Conservation (phyloP, 2,113 vertebrate genomes). For the Actinemys pallida region DNA sequence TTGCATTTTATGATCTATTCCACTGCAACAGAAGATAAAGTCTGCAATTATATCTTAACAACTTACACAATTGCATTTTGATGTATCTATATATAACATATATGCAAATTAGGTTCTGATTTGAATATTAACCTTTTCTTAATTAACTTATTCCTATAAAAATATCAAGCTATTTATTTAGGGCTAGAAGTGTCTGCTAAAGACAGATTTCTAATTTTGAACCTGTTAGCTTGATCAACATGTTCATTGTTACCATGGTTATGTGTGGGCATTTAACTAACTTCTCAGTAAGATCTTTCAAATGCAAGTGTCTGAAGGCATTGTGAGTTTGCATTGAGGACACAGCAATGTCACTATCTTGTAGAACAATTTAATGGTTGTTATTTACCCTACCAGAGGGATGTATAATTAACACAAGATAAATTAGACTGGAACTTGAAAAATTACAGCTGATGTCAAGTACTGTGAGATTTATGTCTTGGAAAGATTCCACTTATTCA, state of each 20-base stretch:
- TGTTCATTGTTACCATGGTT: conserved; percentile 43
- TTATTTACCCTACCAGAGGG: conserved; percentile 39
- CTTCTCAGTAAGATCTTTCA: conserved; percentile 21
- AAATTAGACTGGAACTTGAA: conserved; percentile 38
- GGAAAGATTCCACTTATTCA: neutral
- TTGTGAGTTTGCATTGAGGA: conserved; percentile 6
- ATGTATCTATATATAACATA: conserved; percentile 10
- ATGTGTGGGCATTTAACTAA: conserved; percentile 23
- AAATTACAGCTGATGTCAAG: conserved; percentile 32
- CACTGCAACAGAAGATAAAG: neutral
- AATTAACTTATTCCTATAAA: conserved; percentile 15
- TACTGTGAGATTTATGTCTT: conserved; percentile 34
- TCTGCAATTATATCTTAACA: neutral
- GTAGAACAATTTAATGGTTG: conserved; percentile 35
- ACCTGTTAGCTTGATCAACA: conserved; percentile 27
- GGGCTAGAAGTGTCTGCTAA: neutral
- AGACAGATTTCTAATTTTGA: conserved; percentile 54
- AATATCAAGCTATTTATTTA: conserved; percentile 7
- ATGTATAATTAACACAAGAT: conserved; percentile 44
- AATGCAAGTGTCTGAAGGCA: conserved; percentile 32
- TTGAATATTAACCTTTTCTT: conserved; percentile 37
- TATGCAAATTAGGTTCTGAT: neutral
- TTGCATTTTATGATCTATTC: conserved; percentile 14
- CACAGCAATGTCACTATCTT: conserved; percentile 10
- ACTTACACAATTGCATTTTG: neutral